Percentiles rank a stretch among this genome's conserved stretches.
Evolutionary conservation across 2,888 invertebrate genomes (phyloP).

Genomic region (Thecocarcelia acutangulata): DNA sequence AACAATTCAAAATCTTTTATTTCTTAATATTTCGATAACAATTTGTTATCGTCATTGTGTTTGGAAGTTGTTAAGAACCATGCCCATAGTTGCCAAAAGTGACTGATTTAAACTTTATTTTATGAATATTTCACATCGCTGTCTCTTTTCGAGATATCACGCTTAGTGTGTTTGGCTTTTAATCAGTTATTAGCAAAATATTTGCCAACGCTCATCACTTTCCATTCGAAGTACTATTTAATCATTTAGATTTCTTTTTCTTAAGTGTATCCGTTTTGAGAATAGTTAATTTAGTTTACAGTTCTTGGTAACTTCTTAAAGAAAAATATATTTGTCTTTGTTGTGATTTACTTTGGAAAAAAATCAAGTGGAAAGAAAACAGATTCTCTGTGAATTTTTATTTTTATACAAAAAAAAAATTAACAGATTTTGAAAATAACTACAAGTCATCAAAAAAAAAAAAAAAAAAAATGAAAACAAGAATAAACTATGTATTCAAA

Average conservation of each 20-base stretch:
- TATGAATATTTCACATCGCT: too few relatives aligned
- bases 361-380: conserved; percentile 27
- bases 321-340: conserved; percentile 19
- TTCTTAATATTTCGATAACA: too few relatives aligned
- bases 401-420: conserved; percentile 36
- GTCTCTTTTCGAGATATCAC: too few relatives aligned
- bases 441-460: conserved; percentile 65
- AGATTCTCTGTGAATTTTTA: conserved; percentile 18
- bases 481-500: conserved; percentile 48
- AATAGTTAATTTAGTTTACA: conserved; percentile 55
- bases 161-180: too few relatives aligned
- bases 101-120: too few relatives aligned
- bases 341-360: conserved; percentile 15
- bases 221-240: too few relatives aligned
- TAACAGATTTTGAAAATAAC: conserved; percentile 69
- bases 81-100: too few relatives aligned
- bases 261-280: conserved; percentile 36
- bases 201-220: too few relatives aligned
- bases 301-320: conserved; percentile 39
- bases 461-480: conserved; percentile 37
- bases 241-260: neutral
- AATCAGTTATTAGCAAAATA: too few relatives aligned
- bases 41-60: too few relatives aligned
- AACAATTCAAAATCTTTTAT: too few relatives aligned
- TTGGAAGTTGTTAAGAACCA: too few relatives aligned